Base-by-base conservation (phyloP, 2,888 invertebrate species). In the Melanargia galathea region DNA sequence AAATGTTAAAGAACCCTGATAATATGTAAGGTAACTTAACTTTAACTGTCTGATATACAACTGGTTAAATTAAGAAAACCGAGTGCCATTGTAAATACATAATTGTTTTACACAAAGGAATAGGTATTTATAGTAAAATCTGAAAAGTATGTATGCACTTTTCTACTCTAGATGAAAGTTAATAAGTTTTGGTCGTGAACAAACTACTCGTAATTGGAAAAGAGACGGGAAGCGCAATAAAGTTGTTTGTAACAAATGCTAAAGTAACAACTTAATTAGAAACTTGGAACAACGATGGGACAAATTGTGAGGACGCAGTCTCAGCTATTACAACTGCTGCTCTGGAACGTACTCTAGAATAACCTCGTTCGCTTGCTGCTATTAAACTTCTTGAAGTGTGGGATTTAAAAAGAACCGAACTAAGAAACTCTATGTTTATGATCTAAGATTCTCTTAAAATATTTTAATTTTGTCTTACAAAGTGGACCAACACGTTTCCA, bases 211-310 rank as follows among this genome's bases (percentile, higher is more conserved):
- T n/a, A 45, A 57, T 57, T 45, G 57, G 57, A 46, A 57, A 43
- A 57, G 57, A 45, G 43, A 55, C 6, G 35, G 38, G 24, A 57
- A 5, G 10, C 59, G 58, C 59, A 38, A 59, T 63, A 45, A 61
- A 61, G 58, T 63, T 48, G 49, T 59, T 65, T 30, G 54, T 35
- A 58, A 61, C 58, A 54, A 49, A 61, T 60, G 61, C 58, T 59
- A 26, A 54, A 58, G 48, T 61, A 61, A 63, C 63, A 66, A 66
- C 63, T 66, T 58, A 58, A 51, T 63, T 63, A 61, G 52, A 20
- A 62, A 65, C 49, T 65, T 56, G 49, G 48, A 48, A 18, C 35
- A 35, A 33, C 56, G 49, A 59, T 20, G 49, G 55, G 7, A 56
- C 45, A 51, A 45, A 26, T 8, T 62, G 62, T 57, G 52, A 52